Evolutionary conservation across 2,113 vertebrate species (phyloP), one percentile per base, ranked within the genome.

Genomic region (Corapipo altera): DNA sequence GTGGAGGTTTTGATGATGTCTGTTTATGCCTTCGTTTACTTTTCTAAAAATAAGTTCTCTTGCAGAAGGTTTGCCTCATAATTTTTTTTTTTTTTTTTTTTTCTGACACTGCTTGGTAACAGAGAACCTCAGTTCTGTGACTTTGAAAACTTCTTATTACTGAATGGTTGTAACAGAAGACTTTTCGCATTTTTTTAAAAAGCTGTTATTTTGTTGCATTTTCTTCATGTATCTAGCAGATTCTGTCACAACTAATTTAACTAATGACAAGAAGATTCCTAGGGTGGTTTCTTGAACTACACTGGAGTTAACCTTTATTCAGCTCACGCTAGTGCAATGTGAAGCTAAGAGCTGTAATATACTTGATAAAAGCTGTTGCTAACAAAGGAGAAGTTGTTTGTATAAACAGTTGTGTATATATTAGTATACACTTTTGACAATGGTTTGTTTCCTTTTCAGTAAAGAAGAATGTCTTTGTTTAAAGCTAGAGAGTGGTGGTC

Each of bases 401-500:
- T 88, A 14, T 64, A 24, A 77, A 46, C 16, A 49, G 4, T 81
- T 71, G 6, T 19, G 1, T 84, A 5, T 55, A 2, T 64, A 13
- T 61, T 71, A 17, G 13, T 62, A 61, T n/a, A 49, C 4, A 9
- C 55, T 74, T 85, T 85, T 41, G 57, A 76, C 11, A n/a, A 6
- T 37, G 5, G 3, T 73, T 54, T 64, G 22, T 35, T 95, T 95
- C 58, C 43, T 80, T 97, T 97, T 81, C 93, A 94, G 93, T 98
- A 96, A 97, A 93, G 93, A 91, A 98, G 89, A 92, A 99, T 99
- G 99, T 99, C 99, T 22, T 97, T 99, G 91, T 99, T 99, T 98
- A 99, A 99, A 98, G 99, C 99, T 20, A 98, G 99, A 72, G 99
- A 99, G 61, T 99, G 99, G 99, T 99, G 99, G 99, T 99, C 99